Evolutionary conservation across 2,888 invertebrate species (phyloP).

Genomic region (Punctoribates punctum): DNA sequence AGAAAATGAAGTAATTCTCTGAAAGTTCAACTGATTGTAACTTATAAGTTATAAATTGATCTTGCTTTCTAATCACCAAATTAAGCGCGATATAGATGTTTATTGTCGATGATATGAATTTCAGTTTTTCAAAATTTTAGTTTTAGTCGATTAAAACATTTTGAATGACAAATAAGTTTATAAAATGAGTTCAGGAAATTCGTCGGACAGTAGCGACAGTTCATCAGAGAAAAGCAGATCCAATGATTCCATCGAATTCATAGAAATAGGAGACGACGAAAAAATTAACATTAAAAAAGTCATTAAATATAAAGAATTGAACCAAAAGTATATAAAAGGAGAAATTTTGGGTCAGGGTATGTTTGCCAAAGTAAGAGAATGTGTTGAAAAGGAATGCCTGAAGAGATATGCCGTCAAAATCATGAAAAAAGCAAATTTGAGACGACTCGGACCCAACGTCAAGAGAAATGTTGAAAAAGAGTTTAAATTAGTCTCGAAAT

Average conservation of each 20-base stretch:
- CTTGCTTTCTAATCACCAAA: no score
- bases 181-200: no score
- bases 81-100: no score
- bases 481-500: conserved; percentile 5
- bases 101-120: no score
- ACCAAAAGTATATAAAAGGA: conserved; percentile 5
- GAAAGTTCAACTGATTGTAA: no score
- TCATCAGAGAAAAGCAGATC: no score
- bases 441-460: background rate
- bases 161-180: no score
- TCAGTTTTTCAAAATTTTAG: no score
- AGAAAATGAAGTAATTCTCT: no score
- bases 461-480: background rate
- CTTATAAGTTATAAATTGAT: no score
- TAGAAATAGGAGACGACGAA: background rate
- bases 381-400: background rate
- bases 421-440: background rate
- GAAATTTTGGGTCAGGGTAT: background rate
- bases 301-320: conserved; percentile 7
- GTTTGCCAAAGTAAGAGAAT: conserved; percentile 16
- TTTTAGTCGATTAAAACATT: no score
- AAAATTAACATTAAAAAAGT: background rate
- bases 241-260: background rate
- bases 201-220: no score
- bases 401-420: conserved; percentile 23